These are phyloP conservation scores for Pseudachorutes palmiensis DNA, from an alignment of 1,140 invertebrate genomes.

Conservation along the genomic window DNA sequence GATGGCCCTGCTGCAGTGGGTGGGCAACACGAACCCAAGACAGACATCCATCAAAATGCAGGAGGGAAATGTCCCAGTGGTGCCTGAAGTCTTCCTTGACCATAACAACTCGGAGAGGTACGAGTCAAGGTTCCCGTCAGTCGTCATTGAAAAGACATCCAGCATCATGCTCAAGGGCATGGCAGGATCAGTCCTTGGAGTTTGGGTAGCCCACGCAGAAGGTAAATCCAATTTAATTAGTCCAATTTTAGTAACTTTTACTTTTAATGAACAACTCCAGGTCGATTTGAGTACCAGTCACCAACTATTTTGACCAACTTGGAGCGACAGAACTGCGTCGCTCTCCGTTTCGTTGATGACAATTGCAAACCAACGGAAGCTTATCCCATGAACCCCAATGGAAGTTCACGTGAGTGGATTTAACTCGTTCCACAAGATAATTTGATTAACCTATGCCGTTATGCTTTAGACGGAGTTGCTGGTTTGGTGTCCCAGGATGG, in stretches of 20 bases:
- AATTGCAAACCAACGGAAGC: conserved; percentile 59
- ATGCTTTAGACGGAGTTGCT: conserved; percentile 63
- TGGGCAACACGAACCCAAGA: conserved; percentile 46
- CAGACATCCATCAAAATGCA: conserved; percentile 21
- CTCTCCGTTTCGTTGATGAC: conserved; percentile 79
- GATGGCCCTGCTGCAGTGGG: conserved; percentile 77
- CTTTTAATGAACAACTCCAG: conserved; percentile 41
- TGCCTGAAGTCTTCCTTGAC: conserved; percentile 62
- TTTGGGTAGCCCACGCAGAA: conserved; percentile 97
- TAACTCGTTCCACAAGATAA: conserved; percentile 8
- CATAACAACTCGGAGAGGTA: conserved; percentile 82
- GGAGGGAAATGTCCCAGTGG: conserved; percentile 42
- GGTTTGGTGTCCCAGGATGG: conserved; percentile 81
- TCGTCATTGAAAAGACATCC: conserved; percentile 62
- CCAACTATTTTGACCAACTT: conserved; percentile 50
- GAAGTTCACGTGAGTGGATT: conserved; percentile 55
- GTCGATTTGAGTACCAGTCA: conserved; percentile 51
- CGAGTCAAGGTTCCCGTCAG: conserved; percentile 82
- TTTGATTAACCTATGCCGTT: conserved; percentile 40
- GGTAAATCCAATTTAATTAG: conserved; percentile 53
- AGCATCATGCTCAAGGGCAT: conserved; percentile 82
- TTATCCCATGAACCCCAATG: conserved; percentile 93
- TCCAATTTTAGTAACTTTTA: conserved; percentile 10
- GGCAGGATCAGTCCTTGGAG: conserved; percentile 72
- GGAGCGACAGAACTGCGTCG: conserved; percentile 54